Evolutionary conservation across 2,113 vertebrate species (phyloP).

Genomic region (Uria aalge): DNA sequence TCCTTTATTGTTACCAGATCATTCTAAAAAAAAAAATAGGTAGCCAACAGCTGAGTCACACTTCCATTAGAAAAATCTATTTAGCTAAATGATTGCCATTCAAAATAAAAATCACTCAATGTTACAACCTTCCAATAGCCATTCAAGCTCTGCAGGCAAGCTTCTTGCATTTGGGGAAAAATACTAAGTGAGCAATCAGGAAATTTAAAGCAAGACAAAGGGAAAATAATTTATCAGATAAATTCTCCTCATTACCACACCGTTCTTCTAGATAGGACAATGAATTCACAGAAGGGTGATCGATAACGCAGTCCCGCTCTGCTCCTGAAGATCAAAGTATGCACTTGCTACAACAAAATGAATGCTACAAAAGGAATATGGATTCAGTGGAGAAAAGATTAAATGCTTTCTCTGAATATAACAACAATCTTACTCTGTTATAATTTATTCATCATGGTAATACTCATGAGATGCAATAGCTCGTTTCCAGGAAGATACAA

Average conservation of each 20-base stretch:
- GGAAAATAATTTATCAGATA: neutral
- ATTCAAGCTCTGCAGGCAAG: neutral
- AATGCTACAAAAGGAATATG: constrained; percentile 57
- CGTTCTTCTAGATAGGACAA: constrained; percentile 37
- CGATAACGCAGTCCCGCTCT: constrained; percentile 27
- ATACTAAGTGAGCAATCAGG: neutral
- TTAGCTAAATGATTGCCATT: neutral
- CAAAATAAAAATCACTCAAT: neutral
- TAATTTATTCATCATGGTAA: constrained; percentile 1
- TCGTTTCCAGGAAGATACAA: neutral
- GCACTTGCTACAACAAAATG: constrained; percentile 14
- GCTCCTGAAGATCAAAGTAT: constrained; percentile 57
- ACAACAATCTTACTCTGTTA: constrained; percentile 9
- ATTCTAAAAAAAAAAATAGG: neutral
- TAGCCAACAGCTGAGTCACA: neutral
- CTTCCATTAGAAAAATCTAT: neutral
- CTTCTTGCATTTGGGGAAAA: neutral
- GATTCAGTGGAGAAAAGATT: constrained; percentile 48
- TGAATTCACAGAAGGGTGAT: constrained; percentile 43
- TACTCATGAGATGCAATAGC: neutral
- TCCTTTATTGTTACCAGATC: neutral
- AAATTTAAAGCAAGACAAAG: constrained; percentile 39
- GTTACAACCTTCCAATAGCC: constrained; percentile 7
- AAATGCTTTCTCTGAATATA: constrained; percentile 25
- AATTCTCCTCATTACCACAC: constrained; percentile 51